Conservation (phyloP, 2,113 vertebrate genomes). For the Noctilio leporinus region DNA sequence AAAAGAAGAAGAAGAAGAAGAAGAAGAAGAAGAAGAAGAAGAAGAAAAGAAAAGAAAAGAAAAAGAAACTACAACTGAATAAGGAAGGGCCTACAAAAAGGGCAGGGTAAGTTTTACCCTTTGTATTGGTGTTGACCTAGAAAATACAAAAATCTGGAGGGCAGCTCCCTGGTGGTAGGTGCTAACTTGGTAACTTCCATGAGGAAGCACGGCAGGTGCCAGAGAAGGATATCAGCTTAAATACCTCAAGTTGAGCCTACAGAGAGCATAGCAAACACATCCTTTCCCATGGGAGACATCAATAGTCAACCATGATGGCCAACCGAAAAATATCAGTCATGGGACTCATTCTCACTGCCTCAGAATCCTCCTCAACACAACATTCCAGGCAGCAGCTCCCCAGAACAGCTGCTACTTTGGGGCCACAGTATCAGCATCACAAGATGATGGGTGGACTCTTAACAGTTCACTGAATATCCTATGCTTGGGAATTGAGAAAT, state of each 20-base stretch:
- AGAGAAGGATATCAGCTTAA: background rate
- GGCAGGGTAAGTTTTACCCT: background rate
- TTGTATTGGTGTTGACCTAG: background rate
- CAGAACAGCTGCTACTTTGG: background rate
- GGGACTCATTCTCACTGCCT: background rate
- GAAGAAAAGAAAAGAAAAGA: too few species aligned
- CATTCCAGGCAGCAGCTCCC: background rate
- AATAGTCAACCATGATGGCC: background rate
- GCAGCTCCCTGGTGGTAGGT: background rate
- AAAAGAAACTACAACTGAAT: background rate
- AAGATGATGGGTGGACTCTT: background rate
- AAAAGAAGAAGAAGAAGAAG: too few species aligned
- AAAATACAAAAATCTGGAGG: background rate
- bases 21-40: too few species aligned
- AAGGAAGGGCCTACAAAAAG: background rate
- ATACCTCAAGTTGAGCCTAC: background rate
- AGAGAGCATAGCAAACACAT: background rate
- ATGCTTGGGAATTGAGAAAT: background rate
- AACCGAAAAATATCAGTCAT: background rate
- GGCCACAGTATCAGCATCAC: background rate
- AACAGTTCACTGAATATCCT: background rate
- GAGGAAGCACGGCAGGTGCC: background rate
- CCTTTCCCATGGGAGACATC: background rate
- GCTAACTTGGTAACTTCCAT: background rate
- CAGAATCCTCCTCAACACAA: background rate